Evolutionary conservation across 35 echinoderm and acorn worm genomes (phyloP).

Genomic region (Ophioderma brevispina): DNA sequence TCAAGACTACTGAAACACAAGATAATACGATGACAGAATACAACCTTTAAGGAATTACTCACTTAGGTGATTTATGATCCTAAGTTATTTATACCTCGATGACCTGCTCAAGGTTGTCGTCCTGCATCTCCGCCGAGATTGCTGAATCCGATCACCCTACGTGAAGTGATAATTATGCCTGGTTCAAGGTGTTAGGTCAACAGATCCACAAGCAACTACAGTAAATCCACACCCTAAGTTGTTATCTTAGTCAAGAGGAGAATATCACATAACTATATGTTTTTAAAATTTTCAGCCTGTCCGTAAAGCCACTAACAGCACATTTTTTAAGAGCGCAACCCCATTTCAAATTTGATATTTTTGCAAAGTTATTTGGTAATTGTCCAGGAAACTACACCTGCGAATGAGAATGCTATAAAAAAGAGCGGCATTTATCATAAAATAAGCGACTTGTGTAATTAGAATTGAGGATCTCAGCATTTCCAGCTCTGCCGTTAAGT

Average conservation of each 20-base stretch:
- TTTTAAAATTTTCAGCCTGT: not conserved
- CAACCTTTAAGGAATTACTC: too few species aligned
- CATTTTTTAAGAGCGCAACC: too few species aligned
- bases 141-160: slow-evolving; percentile 70
- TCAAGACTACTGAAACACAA: too few species aligned
- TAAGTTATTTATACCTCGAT: slow-evolving; percentile 64
- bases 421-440: too few species aligned
- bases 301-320: not conserved
- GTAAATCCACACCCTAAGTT: slow-evolving; percentile 82
- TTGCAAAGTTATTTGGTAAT: too few species aligned
- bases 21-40: too few species aligned
- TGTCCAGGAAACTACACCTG: too few species aligned
- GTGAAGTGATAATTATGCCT: slow-evolving; percentile 56
- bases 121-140: slow-evolving; percentile 89
- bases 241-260: not conserved
- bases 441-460: too few species aligned
- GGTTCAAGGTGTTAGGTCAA: slow-evolving; percentile 41
- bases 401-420: too few species aligned
- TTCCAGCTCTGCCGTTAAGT: too few species aligned
- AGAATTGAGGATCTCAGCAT: too few species aligned
- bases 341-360: too few species aligned
- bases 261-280: not conserved
- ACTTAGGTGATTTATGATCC: slow-evolving; percentile 83
- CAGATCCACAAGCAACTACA: slow-evolving; percentile 86
- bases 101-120: slow-evolving; percentile 75